Base-by-base conservation (phyloP, 2,113 vertebrate species). In the Monopterus albus region DNA sequence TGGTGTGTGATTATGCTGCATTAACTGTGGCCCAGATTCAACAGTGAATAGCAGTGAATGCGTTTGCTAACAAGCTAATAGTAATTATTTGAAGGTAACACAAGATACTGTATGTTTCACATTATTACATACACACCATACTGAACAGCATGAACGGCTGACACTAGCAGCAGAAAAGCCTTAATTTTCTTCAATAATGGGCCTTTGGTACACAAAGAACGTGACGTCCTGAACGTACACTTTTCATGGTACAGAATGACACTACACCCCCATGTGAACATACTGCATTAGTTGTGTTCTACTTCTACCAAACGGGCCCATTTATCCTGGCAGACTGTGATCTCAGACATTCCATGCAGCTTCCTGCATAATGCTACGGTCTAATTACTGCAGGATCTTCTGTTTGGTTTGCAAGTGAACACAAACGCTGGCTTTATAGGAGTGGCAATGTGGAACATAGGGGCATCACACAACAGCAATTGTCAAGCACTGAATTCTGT, bases 331-430 rank as follows among this genome's bases (percentile, higher is more conserved):
- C 31, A 59, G 43, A n/a, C 46, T 40, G 45, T 82, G 82, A 86
- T 59, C 78, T 83, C 73, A 86, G 31, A 82, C 36, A 75, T 78
- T 81, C 82, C 80, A 64, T 10, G 35, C 38, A 26, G 75, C 51
- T 53, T 69, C 38, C 59, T 11, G 40, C 53, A 64, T 47, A 58
- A 67, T 53, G 51, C 67, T 52, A 49, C 1, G 1, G 31, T 26
- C 70, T 38, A 53, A 77, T 67, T 40, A 73, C 60, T 60, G 72
- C 38, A 67, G 75, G 47, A 74, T 71, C 60, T 71, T 87, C 67
- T 75, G 72, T 84, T 62, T 35, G 4, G 28, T 36, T 56, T 35
- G 33, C 26, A 33, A 47, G 43, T 7, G 26, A 53, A 50, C 51
- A 83, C 84, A 87, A 83, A 86, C 64, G 66, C 60, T 46, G 51